A percentile compares a stretch with the other conserved stretches of the same genome.
phyloP scores from a whole-genome alignment of 2,888 invertebrate species.

The Patella depressa region DNA sequence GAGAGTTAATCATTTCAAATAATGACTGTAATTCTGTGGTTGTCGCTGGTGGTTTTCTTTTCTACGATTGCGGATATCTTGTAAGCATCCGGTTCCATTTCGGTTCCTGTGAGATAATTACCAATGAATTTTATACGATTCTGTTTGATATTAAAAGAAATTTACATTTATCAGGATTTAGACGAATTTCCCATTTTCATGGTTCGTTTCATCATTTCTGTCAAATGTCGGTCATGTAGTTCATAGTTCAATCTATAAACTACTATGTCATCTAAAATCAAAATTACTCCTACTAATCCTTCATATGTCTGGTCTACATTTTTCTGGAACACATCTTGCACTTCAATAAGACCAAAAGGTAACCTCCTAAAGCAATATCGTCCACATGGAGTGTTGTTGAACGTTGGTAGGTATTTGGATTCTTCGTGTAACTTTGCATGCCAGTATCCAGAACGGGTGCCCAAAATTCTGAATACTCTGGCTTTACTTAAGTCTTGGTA shows the following conservation, averaged over 20 bases:
- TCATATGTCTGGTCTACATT: constrained; percentile 6
- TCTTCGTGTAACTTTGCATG: too few species aligned
- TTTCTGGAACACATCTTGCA: constrained; percentile 37
- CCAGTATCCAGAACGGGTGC: too few species aligned
- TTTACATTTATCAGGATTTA: too few species aligned
- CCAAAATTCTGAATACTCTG: too few species aligned
- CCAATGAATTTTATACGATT: constrained; percentile 9
- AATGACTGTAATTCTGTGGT: constrained; percentile 33
- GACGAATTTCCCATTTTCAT: constrained; percentile 18
- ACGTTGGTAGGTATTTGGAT: too few species aligned
- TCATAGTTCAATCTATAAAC: constrained; percentile 14
- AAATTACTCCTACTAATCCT: constrained; percentile 21
- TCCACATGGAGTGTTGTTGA: too few species aligned
- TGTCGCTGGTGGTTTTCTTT: constrained; percentile 14
- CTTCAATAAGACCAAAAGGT: constrained; percentile 29
- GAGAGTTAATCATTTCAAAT: constrained; percentile 28
- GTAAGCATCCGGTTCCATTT: constrained; percentile 20
- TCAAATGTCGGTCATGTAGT: constrained; percentile 27
- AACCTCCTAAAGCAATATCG: too few species aligned
- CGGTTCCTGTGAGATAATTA: constrained; percentile 17
- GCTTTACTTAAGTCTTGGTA: too few species aligned
- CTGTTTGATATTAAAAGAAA: too few species aligned
- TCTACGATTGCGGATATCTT: constrained; percentile 24
- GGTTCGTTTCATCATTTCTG: neutral
- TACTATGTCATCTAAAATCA: constrained; percentile 29